Percentiles rank a stretch among this genome's conserved stretches.
Conservation (phyloP, 1,140 invertebrate genomes). For the Hyles vespertilio region DNA sequence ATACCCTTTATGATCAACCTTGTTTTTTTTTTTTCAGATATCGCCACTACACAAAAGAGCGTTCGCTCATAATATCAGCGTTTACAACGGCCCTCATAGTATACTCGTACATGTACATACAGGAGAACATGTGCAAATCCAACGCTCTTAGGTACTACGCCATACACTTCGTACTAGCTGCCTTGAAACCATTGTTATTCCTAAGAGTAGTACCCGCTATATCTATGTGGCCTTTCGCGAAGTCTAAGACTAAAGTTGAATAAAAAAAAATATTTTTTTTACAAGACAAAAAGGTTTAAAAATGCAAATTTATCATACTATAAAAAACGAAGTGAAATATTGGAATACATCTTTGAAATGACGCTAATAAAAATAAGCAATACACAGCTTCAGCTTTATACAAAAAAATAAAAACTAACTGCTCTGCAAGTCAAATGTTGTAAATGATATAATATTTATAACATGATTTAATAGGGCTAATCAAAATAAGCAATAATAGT, state of each 20-base stretch:
- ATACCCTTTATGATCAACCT: too few relatives aligned
- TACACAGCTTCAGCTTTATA: too few relatives aligned
- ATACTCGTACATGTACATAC: constrained; percentile 22
- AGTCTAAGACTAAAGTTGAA: constrained; percentile 13
- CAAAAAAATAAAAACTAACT: too few relatives aligned
- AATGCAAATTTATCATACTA: too few relatives aligned
- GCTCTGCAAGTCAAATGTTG: too few relatives aligned
- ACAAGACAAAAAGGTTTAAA: not conserved
- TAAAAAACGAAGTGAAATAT: too few relatives aligned
- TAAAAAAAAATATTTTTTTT: constrained; percentile 8
- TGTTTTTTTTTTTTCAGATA: constrained; percentile 44
- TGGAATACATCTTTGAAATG: too few relatives aligned
- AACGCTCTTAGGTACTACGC: constrained; percentile 32
- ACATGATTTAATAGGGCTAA: too few relatives aligned
- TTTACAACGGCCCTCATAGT: constrained; percentile 26
- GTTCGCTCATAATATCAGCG: constrained; percentile 41
- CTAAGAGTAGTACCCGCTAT: constrained; percentile 34
- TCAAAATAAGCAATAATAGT: too few relatives aligned
- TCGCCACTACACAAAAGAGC: constrained; percentile 47
- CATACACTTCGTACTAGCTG: constrained; percentile 31
- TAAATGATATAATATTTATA: too few relatives aligned
- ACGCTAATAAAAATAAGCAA: too few relatives aligned
- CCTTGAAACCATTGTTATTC: constrained; percentile 32
- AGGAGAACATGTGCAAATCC: constrained; percentile 32
- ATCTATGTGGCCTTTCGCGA: constrained; percentile 42